Evolutionary conservation across 2,113 vertebrate genomes (phyloP), one percentile per base, ranked within the genome.

Genomic region (Chauna torquata): DNA sequence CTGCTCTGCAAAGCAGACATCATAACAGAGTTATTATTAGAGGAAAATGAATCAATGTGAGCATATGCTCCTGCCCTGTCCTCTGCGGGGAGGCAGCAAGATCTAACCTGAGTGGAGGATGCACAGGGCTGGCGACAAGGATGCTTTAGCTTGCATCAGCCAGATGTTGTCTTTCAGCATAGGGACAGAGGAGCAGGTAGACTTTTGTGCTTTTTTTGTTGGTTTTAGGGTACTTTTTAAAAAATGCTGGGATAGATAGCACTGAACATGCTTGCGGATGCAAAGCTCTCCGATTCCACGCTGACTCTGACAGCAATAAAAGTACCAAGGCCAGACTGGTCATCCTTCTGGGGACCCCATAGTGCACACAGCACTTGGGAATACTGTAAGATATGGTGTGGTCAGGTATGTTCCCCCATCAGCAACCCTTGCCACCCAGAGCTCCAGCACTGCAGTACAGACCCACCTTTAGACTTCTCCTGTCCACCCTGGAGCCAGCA

Each of bases 11-110:
- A 30, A 66, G 50, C 59, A 80, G 38, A 54, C 77, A 88, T 81
- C 65, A 68, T 71, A 96, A 95, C 78, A 77, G 85, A 92, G 83
- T 94, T 89, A 89, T 82, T 92, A 87, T 76, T 91, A 82, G 75
- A 55, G 24, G 45, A 74, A 92, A 95, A 91, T 82, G 55, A 91
- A 92, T 87, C 70, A 27, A 12, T 80, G 44, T 16, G 11, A 88
- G 17, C 0, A 0, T 32, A 85, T 0, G 1, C 36, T 88, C 78
- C 69, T 82, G 81, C 23, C 20, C 50, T 64, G 75, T 88, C 30
- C 44, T 76, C 36, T 71, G 71, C 55, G 72, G 13, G 14, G 75
- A 58, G 34, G 49, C 57, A 87, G 83, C 20, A 74, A 92, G 66
- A 86, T 54, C 62, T 38, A 66, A 23, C 47, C 54, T 13, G 34